Evolutionary conservation across 2,888 invertebrate genomes (phyloP).

Genomic region (Adineta ricciae): DNA sequence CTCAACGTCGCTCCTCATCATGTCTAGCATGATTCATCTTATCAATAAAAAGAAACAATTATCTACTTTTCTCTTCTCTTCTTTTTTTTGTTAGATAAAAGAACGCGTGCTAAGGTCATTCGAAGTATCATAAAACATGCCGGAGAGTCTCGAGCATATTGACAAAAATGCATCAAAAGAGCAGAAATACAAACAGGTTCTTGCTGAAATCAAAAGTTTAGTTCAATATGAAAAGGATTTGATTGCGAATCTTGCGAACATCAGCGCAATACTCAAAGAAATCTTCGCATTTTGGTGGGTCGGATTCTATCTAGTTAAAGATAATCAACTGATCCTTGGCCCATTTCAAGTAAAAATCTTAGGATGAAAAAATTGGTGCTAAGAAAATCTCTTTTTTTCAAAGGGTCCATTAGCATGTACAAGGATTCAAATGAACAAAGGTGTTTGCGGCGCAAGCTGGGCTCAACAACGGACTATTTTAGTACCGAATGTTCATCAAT

Average conservation of each 20-base stretch:
- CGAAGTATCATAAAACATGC: background rate
- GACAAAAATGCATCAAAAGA: conserved; percentile 12
- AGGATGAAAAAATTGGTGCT: too few species aligned
- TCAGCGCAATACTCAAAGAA: conserved; percentile 31
- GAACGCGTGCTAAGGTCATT: background rate
- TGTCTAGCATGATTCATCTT: background rate
- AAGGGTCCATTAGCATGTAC: conserved; percentile 33
- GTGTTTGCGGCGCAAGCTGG: conserved; percentile 32
- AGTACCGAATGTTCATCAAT: conserved; percentile 30
- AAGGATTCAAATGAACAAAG: conserved; percentile 28
- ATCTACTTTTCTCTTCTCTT: too few species aligned
- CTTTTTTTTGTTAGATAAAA: background rate
- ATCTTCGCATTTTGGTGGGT: conserved; percentile 33
- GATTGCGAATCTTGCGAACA: conserved; percentile 32
- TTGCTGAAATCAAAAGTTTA: conserved; percentile 26
- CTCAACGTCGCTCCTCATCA: background rate
- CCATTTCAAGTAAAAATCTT: conserved; percentile 29
- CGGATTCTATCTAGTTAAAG: conserved; percentile 33
- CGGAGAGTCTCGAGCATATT: background rate
- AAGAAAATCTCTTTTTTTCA: background rate
- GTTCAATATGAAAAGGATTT: conserved; percentile 31
- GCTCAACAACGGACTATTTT: conserved; percentile 24
- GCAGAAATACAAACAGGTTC: conserved; percentile 24
- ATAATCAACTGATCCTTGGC: conserved; percentile 27
- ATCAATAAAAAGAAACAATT: background rate